These are phyloP conservation scores for Sebastes trivittatus DNA, from an alignment of 2,797 vertebrate genomes.

Conservation along the genomic window DNA sequence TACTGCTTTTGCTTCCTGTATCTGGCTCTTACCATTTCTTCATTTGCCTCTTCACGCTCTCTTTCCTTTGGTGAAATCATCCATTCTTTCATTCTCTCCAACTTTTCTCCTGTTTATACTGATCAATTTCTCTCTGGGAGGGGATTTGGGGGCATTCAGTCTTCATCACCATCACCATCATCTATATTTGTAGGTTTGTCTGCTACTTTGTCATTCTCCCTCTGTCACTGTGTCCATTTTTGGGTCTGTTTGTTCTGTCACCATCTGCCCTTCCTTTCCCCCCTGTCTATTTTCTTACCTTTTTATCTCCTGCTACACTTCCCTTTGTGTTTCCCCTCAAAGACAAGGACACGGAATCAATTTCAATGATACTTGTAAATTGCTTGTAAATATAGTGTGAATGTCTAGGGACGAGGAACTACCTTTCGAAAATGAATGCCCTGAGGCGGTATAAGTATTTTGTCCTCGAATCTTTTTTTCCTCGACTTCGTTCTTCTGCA, in stretches of 20 bases:
- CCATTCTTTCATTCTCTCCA: background rate
- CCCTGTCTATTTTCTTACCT: background rate
- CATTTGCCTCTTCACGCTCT: background rate
- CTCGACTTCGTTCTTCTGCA: background rate
- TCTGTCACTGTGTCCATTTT: conserved; percentile 2
- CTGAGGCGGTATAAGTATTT: background rate
- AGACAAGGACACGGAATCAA: conserved; percentile 30
- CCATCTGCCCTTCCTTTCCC: background rate
- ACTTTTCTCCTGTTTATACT: background rate
- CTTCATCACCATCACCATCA: conserved; percentile 24
- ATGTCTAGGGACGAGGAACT: background rate
- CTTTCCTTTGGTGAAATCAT: background rate
- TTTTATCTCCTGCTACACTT: background rate
- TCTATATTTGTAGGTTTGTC: conserved; percentile 25
- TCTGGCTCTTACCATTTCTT: background rate
- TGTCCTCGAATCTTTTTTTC: background rate
- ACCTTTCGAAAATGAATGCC: background rate
- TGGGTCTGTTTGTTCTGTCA: conserved; percentile 14
- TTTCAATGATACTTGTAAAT: conserved; percentile 27
- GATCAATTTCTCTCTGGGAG: conserved; percentile 4
- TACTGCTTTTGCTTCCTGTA: background rate
- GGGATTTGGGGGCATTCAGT: background rate
- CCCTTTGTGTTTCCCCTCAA: background rate
- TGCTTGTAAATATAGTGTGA: conserved; percentile 8
- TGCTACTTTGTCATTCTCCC: conserved; percentile 9